A percentile compares a stretch with the other conserved stretches of the same genome.
Conservation (phyloP, 2,797 vertebrate species). For the Neomorphus geoffroyi region DNA sequence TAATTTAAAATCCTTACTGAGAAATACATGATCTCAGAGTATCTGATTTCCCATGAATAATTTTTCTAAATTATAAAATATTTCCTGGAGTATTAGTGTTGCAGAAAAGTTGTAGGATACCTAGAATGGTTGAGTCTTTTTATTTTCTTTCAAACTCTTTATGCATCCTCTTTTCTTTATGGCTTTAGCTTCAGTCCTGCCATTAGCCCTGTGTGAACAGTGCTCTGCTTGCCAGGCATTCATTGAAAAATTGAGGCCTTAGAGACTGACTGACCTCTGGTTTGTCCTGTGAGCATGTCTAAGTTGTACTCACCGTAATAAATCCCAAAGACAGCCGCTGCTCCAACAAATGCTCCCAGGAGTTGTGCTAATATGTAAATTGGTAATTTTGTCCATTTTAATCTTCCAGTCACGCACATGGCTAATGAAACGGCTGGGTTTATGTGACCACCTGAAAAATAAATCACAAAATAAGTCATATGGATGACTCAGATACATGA, state of each 20-base stretch:
- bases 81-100: slow-evolving; percentile 33
- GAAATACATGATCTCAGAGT: slow-evolving; percentile 58
- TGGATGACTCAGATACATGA: not conserved
- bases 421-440: slow-evolving; percentile 96
- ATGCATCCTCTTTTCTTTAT: not conserved
- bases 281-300: slow-evolving; percentile 6
- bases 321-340: slow-evolving; percentile 87
- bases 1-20: slow-evolving; percentile 61
- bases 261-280: slow-evolving; percentile 33
- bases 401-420: slow-evolving; percentile 89
- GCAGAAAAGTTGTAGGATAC: slow-evolving; percentile 6
- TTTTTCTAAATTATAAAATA: slow-evolving; percentile 51
- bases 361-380: slow-evolving; percentile 90
- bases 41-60: slow-evolving; percentile 58
- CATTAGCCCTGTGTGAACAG: not conserved
- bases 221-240: slow-evolving; percentile 1
- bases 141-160: not conserved
- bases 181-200: not conserved
- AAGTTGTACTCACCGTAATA: slow-evolving; percentile 87
- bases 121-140: not conserved
- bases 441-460: slow-evolving; percentile 88
- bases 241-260: not conserved
- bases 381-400: slow-evolving; percentile 89
- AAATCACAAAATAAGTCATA: slow-evolving; percentile 4
- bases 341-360: slow-evolving; percentile 90